Evolutionary conservation across 1,140 invertebrate genomes (phyloP), one percentile per base, ranked within the genome.

Genomic region (Drosophila seguyi): DNA sequence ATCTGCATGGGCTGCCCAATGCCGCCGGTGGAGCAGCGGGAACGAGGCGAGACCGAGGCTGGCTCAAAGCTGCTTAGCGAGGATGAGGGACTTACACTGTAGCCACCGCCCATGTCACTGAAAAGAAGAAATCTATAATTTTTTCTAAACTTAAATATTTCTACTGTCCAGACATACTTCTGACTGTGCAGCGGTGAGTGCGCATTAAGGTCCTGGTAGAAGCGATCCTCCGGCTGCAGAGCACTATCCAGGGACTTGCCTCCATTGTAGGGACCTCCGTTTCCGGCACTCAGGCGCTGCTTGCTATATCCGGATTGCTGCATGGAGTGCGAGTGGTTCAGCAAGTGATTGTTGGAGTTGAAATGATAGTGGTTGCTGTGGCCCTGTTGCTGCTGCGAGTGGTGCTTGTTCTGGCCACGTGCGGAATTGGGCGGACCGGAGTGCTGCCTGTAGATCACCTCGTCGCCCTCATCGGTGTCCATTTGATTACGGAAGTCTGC

Each of bases 11-110:
- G 75, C 25, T 82, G 81, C 0, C 62, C 75, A 27, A 85, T 66
- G 18, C 81, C 90, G 0, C 91, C 92, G 1, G 88, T 92, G 27
- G 92, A 92, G 48, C 90, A 86, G 25, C 92, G 83, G 6, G 87
- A 92, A 53, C 92, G 77, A 0, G 92, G 90, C 31, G 92, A 92
- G 0, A 92, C 90, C 8, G 81, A 94, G 84, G 69, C 94, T 63
- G 66, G 94, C 93, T 79, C 92, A 67, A 93, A 92, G 68, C 92
- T 92, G 68, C 92, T 92, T 57, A 92, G 73, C 36, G 92, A 93
- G 7, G 92, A 92, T 4, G 92, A 92, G 8, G 92, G 92, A 63
- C 92, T 93, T 4, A 92, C 83, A 29, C 82, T 86, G 14, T 65
- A 85, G 48, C 65, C 84, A 6, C 83, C 81, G 29, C 75, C 84